A percentile compares a stretch with the other conserved stretches of the same genome.
Conservation (phyloP, 1,140 invertebrate species). For the Atta texana region DNA sequence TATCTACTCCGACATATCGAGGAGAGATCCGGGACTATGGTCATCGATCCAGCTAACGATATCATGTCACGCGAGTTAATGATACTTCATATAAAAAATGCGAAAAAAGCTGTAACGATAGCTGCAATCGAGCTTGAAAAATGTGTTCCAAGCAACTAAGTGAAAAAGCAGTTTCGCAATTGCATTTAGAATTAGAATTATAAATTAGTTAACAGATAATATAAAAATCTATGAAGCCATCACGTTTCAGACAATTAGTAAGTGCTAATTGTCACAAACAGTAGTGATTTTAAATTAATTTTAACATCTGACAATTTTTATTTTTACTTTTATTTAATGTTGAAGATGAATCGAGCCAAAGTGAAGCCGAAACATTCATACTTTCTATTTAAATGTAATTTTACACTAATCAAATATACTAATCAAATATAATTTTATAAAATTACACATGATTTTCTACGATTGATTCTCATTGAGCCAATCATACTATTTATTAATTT, state of each 20-base stretch:
- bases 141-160: conserved; percentile 16
- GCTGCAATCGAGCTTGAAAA: conserved; percentile 50
- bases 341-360: too few species aligned
- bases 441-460: too few species aligned
- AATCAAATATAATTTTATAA: too few species aligned
- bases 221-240: not conserved
- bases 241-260: not conserved
- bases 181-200: not conserved
- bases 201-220: not conserved
- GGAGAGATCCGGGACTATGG: conserved; percentile 20
- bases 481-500: too few species aligned
- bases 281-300: too few species aligned
- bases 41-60: conserved; percentile 51
- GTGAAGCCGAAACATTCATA: too few species aligned
- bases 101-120: conserved; percentile 36
- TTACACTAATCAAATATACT: too few species aligned
- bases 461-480: too few species aligned
- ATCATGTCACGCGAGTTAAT: conserved; percentile 37
- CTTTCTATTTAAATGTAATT: too few species aligned
- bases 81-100: conserved; percentile 45
- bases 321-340: too few species aligned
- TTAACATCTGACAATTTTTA: too few species aligned
- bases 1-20: conserved; percentile 3
- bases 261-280: not conserved
- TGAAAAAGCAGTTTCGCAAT: not conserved